phyloP scores from a whole-genome alignment of 2,888 invertebrate genomes.

The Strigamia crassipes region DNA sequence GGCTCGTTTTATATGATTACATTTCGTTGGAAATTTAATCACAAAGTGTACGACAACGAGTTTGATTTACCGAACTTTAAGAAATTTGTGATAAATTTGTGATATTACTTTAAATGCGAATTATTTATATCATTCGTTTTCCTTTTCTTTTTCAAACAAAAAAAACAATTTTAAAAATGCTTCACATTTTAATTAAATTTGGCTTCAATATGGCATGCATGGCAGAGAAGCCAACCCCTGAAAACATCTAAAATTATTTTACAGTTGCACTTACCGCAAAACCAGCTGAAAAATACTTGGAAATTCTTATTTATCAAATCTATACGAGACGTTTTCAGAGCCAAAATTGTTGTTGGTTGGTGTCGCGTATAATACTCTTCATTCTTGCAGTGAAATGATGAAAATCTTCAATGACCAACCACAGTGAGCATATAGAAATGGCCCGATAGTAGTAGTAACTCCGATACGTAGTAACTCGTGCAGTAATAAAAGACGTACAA shows the following conservation, averaged over 20 bases:
- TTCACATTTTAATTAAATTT: neutral
- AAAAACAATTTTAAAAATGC: no score
- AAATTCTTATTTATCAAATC: neutral
- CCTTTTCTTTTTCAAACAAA: no score
- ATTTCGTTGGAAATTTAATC: no score
- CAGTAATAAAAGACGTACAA: neutral
- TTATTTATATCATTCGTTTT: no score
- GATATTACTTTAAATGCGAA: no score
- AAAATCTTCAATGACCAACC: conserved; percentile 10
- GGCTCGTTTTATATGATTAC: no score
- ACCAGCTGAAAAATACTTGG: neutral
- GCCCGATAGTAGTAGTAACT: neutral
- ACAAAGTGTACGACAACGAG: no score
- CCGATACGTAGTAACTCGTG: neutral
- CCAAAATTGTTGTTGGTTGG: neutral
- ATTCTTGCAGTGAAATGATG: neutral
- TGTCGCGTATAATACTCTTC: neutral
- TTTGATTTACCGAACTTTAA: no score
- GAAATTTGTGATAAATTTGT: neutral
- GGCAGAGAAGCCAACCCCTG: neutral
- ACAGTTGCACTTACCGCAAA: neutral
- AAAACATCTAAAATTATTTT: neutral
- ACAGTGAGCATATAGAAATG: neutral
- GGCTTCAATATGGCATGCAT: neutral
- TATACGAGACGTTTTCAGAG: neutral